Evolutionary conservation across 2,888 invertebrate species (phyloP), one percentile per base, ranked within the genome.

Genomic region (Drosophila acutilabella): DNA sequence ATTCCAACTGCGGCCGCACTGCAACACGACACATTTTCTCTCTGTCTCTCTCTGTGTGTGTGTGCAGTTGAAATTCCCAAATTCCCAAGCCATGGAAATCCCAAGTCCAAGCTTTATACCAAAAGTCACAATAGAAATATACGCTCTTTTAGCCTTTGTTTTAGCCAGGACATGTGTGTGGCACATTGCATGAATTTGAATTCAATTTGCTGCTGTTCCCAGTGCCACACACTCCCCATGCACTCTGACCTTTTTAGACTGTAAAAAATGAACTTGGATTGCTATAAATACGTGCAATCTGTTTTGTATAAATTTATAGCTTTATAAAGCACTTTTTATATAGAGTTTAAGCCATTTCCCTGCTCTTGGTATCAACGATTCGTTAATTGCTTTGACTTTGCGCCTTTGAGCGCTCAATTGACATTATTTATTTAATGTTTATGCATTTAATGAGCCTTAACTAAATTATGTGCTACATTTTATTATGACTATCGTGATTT

Each of bases 131-230:
- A 57, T 56, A 4, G 16, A 20, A 16, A 3, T 48, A 18, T 41
- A 5, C 18, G 36, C 23, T n/a, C n/a, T 30, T 11, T 50, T 30
- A 48, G 33, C 44, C 20, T 8, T 30, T 30, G 30, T 11, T 33
- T 51, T 4, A 52, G 51, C 11, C 78, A 60, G 64, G 59, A 68
- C 66, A 30, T 69, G 72, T 68, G 61, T 67, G 36, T 65, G 69
- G 78, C 87, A 85, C 82, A 81, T 80, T 81, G 36, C 66, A 65
- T 61, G 77, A 81, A 85, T 83, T 88, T 74, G 78, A 81, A 83
- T 83, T 83, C 80, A 83, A 85, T 88, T 88, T 69, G 36, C 64
- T 66, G 62, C 71, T 69, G 74, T 64, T 78, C 87, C 74, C 70
- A 62, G 41, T 57, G 70, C 18, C 20, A 2, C 3, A 40, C 41